Conservation (phyloP, 2,113 vertebrate species). For the Scomber colias region DNA sequence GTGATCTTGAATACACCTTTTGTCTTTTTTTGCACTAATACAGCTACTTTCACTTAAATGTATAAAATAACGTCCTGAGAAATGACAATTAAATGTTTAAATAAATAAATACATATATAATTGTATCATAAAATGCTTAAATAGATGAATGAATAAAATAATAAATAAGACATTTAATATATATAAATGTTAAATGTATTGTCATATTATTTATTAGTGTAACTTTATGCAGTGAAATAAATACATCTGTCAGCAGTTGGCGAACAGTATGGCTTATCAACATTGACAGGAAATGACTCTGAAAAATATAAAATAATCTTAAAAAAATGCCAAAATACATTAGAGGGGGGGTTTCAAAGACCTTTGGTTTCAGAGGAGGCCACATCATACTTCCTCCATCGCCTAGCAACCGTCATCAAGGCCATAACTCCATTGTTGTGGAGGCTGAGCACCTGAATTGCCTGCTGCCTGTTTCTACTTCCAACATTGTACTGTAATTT, state of each 20-base stretch:
- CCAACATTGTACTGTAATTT: slow-evolving; percentile 83
- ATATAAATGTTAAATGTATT: too few species aligned
- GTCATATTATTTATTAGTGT: too few species aligned
- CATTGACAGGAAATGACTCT: slow-evolving; percentile 48
- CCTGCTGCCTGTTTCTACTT: slow-evolving; percentile 81
- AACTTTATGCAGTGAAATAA: too few species aligned
- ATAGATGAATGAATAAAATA: too few species aligned
- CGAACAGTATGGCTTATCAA: slow-evolving; percentile 22
- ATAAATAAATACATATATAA: slow-evolving; percentile 10
- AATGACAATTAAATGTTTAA: slow-evolving; percentile 57
- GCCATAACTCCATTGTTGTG: slow-evolving; percentile 85
- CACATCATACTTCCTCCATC: slow-evolving; percentile 86
- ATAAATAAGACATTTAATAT: too few species aligned
- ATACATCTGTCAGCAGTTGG: too few species aligned
- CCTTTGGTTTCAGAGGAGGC: slow-evolving; percentile 87
- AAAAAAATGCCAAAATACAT: too few species aligned
- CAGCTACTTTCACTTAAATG: slow-evolving; percentile 50
- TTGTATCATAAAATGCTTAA: too few species aligned
- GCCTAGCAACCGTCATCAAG: slow-evolving; percentile 89
- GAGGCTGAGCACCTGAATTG: slow-evolving; percentile 84
- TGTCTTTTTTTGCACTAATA: slow-evolving; percentile 42
- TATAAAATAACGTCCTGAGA: slow-evolving; percentile 31
- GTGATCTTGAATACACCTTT: slow-evolving; percentile 48
- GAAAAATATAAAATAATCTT: too few species aligned
- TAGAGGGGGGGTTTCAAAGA: slow-evolving; percentile 77